Percentiles rank a stretch among this genome's conserved stretches.
These are phyloP conservation scores for Neodiprion virginianus DNA, from an alignment of 1,140 invertebrate species.

Conservation along the genomic window DNA sequence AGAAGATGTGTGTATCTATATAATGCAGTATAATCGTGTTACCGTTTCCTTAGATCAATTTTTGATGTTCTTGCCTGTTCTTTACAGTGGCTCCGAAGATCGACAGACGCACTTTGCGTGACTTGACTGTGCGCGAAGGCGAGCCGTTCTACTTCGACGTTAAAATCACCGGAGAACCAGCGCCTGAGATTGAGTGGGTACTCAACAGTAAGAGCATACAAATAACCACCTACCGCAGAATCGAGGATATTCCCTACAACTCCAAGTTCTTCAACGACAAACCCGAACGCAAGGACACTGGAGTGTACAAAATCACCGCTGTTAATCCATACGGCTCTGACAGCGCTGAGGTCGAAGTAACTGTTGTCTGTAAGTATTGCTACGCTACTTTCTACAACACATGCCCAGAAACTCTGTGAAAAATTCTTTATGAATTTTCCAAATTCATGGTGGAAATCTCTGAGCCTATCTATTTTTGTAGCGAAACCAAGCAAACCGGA, in stretches of 20 bases:
- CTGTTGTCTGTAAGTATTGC: conserved; percentile 79
- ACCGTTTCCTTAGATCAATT: not conserved
- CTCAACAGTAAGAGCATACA: conserved; percentile 68
- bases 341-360: conserved; percentile 89
- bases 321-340: conserved; percentile 88
- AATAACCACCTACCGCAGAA: conserved; percentile 64
- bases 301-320: conserved; percentile 85
- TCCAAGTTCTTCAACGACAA: conserved; percentile 85
- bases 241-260: conserved; percentile 88
- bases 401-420: not conserved
- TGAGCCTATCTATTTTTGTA: conserved; percentile 51
- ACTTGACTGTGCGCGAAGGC: conserved; percentile 81
- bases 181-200: conserved; percentile 79
- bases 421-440: conserved; percentile 13
- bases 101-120: conserved; percentile 79
- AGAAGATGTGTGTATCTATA: conserved; percentile 76
- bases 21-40: conserved; percentile 41
- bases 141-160: conserved; percentile 86
- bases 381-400: conserved; percentile 3
- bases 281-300: conserved; percentile 84
- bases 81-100: conserved; percentile 89
- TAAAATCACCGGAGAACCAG: conserved; percentile 84
- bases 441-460: not conserved
- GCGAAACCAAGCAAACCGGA: conserved; percentile 92
- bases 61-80: conserved; percentile 16